Evolutionary conservation across 2,888 invertebrate genomes (phyloP), one percentile per base, ranked within the genome.

Genomic region (Hypercompe scribonia): DNA sequence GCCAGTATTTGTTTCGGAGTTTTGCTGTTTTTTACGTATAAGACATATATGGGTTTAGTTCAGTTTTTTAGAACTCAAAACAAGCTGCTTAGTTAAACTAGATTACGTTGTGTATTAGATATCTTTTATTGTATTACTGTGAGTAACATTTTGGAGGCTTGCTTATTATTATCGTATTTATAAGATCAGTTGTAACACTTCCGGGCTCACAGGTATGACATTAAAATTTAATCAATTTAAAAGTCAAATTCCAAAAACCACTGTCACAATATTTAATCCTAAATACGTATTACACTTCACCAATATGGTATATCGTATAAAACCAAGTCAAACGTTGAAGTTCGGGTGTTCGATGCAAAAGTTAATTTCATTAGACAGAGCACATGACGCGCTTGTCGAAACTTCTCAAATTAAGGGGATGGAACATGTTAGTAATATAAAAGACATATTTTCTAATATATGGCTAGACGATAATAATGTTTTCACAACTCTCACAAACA

Each of bases 311-410:
- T 42, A 11, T 66, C 24, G 3, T 18, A 21, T 66, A 21, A 66
- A 66, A 61, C 18, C 58, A 61, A 31, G 58, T 13, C 31, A 61
- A 13, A 31, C 58, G 54, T 68, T 21, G 63, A 83, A 83, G 74
- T 83, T 84, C 73, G 46, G 66, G 33, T 65, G 65, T 58, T 54
- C 50, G 69, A 66, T 61, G 77, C 70, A 65, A 79, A 83, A 82
- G 80, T 84, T 85, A 78, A 33, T 82, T 85, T 85, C 85, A 85
- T 84, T 84, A 83, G 70, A 67, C 54, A 65, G 70, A 63, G 63
- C 82, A 84, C 79, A 82, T 83, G 77, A 72, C 74, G 65, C 78
- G 46, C 72, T 66, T 13, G 72, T 64, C 70, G 72, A 72, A 83
- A 77, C 76, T 69, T 66, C 28, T 42, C 58, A 24, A 71, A 39